Percentiles rank a stretch among this genome's conserved stretches.
Conservation (phyloP, 2,797 vertebrate genomes). For the Eospalax fontanierii region DNA sequence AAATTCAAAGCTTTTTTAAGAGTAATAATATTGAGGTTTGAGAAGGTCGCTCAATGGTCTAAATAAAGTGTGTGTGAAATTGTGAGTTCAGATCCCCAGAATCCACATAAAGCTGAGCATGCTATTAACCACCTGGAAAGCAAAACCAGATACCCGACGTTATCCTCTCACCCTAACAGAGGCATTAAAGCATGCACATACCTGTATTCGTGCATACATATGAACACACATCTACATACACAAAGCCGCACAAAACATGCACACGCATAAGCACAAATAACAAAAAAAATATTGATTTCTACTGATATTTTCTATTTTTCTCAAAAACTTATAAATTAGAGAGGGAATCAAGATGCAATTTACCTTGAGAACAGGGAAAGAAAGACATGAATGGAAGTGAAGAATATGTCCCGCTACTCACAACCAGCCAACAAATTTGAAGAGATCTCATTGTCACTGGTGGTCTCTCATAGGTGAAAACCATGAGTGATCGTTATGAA, state of each 20-base stretch:
- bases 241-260: background rate
- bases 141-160: background rate
- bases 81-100: background rate
- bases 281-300: background rate
- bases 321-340: background rate
- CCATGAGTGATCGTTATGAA: background rate
- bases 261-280: background rate
- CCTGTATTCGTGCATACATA: background rate
- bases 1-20: background rate
- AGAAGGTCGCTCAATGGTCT: background rate
- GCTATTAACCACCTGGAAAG: fast-evolving
- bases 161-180: background rate
- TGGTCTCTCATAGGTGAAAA: background rate
- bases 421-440: background rate
- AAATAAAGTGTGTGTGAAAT: background rate
- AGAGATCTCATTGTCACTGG: background rate
- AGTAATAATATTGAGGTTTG: background rate
- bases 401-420: background rate
- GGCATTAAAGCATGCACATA: too few relatives aligned
- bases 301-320: background rate
- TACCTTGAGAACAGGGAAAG: background rate
- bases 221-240: background rate
- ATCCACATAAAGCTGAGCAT: background rate
- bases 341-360: background rate
- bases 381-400: background rate